A percentile compares a stretch with the other conserved stretches of the same genome.
Evolutionary conservation across 35 echinoderm and acorn worm species (phyloP).

Genomic region (Heliocidaris tuberculata): DNA sequence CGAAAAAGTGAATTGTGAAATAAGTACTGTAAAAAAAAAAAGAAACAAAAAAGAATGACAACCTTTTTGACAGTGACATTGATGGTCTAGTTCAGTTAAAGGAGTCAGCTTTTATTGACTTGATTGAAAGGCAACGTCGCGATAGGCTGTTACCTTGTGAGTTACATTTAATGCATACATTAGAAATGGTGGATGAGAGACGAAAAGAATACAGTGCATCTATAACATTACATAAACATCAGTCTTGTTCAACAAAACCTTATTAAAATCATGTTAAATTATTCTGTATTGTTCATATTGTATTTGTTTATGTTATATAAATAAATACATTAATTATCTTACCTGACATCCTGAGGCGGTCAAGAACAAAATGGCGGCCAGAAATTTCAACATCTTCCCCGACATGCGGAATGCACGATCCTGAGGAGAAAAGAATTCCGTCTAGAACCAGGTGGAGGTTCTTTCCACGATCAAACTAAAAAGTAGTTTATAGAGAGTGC

Average conservation of each 20-base stretch:
- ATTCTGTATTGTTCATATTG: neutral
- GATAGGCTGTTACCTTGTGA: too few relatives aligned
- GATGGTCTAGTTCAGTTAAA: too few relatives aligned
- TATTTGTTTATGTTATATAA: neutral
- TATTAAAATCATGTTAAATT: neutral
- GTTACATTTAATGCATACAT: neutral
- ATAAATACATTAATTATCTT: neutral
- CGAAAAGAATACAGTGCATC: neutral
- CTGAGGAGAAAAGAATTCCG: neutral
- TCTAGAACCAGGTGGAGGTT: neutral
- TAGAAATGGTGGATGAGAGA: neutral
- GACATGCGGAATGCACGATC: neutral
- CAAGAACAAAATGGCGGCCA: constrained; percentile 32
- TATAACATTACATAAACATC: neutral
- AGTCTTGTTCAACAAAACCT: too few relatives aligned
- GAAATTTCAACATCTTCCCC: neutral
- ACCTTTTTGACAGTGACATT: too few relatives aligned
- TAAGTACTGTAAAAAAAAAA: too few relatives aligned
- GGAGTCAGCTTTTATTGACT: too few relatives aligned
- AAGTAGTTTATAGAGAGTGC: neutral
- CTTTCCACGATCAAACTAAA: neutral
- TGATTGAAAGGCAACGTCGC: too few relatives aligned
- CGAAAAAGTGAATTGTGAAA: too few relatives aligned
- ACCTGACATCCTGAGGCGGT: neutral
- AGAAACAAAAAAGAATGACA: too few relatives aligned